Conservation (phyloP, 2,888 invertebrate species). For the Arrhopalites spinosus region DNA sequence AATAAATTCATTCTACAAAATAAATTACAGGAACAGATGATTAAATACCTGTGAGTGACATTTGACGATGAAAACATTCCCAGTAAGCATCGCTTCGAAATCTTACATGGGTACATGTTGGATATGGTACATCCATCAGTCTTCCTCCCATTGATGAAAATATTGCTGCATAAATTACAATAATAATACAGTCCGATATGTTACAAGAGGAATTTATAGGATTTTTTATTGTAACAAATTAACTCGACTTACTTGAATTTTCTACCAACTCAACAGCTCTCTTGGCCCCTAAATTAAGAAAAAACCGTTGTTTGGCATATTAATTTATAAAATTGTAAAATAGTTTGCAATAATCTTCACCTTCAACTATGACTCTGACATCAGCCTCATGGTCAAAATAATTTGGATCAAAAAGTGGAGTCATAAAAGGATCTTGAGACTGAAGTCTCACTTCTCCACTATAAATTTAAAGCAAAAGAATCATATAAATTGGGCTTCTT, state of each 20-base stretch:
- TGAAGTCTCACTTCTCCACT: constrained; percentile 47
- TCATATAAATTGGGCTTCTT: too few species aligned
- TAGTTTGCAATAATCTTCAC: neutral
- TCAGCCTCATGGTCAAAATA: constrained; percentile 48
- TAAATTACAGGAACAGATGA: neutral
- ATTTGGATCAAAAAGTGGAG: constrained; percentile 50
- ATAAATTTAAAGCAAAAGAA: too few species aligned
- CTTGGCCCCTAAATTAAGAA: constrained; percentile 28
- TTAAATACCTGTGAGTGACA: constrained; percentile 43
- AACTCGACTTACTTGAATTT: too few species aligned
- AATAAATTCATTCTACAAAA: too few species aligned
- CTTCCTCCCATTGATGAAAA: constrained; percentile 42
- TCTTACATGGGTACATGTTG: constrained; percentile 37
- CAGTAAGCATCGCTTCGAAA: constrained; percentile 48
- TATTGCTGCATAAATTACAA: too few species aligned
- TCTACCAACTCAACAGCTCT: constrained; percentile 44
- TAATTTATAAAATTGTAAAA: too few species aligned
- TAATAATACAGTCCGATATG: too few species aligned
- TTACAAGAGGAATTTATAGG: too few species aligned
- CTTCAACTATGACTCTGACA: constrained; percentile 50
- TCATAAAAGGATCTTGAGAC: constrained; percentile 43
- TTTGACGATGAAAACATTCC: constrained; percentile 52
- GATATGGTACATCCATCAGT: constrained; percentile 24
- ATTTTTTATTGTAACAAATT: too few species aligned
- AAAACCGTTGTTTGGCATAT: too few species aligned